Percentiles rank a stretch among this genome's conserved stretches.
Conservation (phyloP, 2,113 vertebrate genomes). For the Chaenocephalus aceratus region DNA sequence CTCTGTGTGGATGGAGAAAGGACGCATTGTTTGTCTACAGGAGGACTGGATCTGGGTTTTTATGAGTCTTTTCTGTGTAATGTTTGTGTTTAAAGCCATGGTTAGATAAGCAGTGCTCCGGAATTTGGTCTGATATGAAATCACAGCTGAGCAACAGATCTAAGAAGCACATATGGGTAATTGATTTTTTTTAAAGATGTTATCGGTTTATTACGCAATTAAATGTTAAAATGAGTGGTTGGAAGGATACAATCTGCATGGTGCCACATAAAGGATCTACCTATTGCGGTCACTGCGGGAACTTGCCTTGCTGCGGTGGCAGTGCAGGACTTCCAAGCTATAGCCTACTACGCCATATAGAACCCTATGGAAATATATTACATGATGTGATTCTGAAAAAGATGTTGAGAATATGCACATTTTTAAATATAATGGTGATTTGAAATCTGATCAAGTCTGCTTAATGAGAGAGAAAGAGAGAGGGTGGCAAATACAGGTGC, state of each 20-base stretch:
- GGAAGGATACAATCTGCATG: slow-evolving; percentile 49
- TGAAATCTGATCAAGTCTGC: background rate
- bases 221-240: slow-evolving; percentile 6
- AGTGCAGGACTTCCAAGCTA: slow-evolving; percentile 10
- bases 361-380: background rate
- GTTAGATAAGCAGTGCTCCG: slow-evolving; percentile 11
- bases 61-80: slow-evolving; percentile 16
- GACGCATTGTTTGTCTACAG: slow-evolving; percentile 76
- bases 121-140: slow-evolving; percentile 32
- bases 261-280: slow-evolving; percentile 50
- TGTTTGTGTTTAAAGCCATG: slow-evolving; percentile 13
- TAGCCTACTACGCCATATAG: background rate
- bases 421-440: background rate
- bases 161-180: slow-evolving; percentile 21
- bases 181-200: background rate
- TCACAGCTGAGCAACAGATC: slow-evolving; percentile 56
- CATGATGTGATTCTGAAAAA: slow-evolving; percentile 1
- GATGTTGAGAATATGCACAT: background rate
- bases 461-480: background rate
- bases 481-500: slow-evolving; percentile 53
- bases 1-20: slow-evolving; percentile 58
- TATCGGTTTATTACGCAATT: slow-evolving; percentile 16
- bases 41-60: slow-evolving; percentile 51
- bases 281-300: slow-evolving; percentile 71
- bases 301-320: slow-evolving; percentile 52